Evolutionary conservation across 2,888 invertebrate genomes (phyloP), one percentile per base, ranked within the genome.

Genomic region (Deroplatys truncata): DNA sequence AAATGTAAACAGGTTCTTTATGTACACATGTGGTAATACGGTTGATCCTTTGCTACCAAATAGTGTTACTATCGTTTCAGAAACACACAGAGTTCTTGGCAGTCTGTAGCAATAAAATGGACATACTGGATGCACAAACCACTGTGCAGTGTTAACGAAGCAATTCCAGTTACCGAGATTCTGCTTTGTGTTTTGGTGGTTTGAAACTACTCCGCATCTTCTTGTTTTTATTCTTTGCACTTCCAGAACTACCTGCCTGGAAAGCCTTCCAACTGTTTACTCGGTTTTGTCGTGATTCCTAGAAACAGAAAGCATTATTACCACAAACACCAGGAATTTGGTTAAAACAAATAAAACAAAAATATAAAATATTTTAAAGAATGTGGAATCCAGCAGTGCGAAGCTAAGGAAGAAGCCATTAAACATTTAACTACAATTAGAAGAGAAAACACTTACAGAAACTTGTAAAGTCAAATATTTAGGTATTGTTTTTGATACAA

Each of bases 191-290:
- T 94, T 98, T 98, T 0, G 98, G 98, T 0, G 98, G 98, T 93
- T 97, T 97, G 94, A 98, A 98, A 49, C 96, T 92, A 16, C 91
- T 91, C 93, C 97, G 97, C 91, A 97, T 95, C 93, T 97, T 97
- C 93, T 97, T 97, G 92, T 97, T 96, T 93, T 97, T 97, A 91
- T 96, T 95, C 93, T 97, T 97, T 89, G 96, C 95, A 89, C 89
- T 90, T 15, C 90, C 90, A 84, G 94, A 93, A 28, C 93, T 93
- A 85, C 95, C 95, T 0, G 97, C 96, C 93, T 98, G 97, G 93
- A 98, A 98, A 49, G 96, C 97, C 92, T 98, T 98, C 98, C 98
- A 98, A 93, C 98, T 98, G 91, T 98, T 97, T 0, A 98, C 98
- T 91, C 98, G 95, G 92, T 96, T 98, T 94, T 98, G 98, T 91